Evolutionary conservation across 2,113 vertebrate species (phyloP).

Genomic region (Perca flavescens): DNA sequence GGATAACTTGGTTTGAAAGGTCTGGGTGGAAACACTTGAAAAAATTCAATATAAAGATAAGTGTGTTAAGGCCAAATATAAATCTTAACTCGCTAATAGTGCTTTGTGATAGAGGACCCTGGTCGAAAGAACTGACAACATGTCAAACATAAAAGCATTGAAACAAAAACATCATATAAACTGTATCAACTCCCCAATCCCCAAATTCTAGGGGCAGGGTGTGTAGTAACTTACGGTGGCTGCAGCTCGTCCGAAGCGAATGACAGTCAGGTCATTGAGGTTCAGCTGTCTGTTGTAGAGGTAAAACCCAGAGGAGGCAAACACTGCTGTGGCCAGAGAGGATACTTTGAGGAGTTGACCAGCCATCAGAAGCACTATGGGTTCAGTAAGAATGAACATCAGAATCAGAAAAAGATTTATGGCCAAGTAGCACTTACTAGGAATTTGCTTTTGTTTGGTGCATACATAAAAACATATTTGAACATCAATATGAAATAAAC

Average conservation of each 20-base stretch:
- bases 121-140: neutral
- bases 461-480: too few relatives aligned
- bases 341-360: conserved; percentile 86
- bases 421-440: too few relatives aligned
- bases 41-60: too few relatives aligned
- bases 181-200: neutral
- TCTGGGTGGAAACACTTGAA: neutral
- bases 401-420: too few relatives aligned
- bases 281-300: conserved; percentile 88
- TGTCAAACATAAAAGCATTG: neutral
- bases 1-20: neutral
- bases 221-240: conserved; percentile 86
- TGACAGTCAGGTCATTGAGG: conserved; percentile 90
- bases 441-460: too few relatives aligned
- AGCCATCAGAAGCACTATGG: conserved; percentile 88
- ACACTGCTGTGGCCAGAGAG: conserved; percentile 84
- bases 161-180: neutral
- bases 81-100: neutral
- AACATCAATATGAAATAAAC: too few relatives aligned
- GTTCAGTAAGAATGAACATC: neutral
- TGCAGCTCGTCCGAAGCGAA: conserved; percentile 92
- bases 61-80: neutral
- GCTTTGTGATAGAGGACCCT: neutral
- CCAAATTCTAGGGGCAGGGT: neutral
- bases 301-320: conserved; percentile 89